Evolutionary conservation across 1,140 invertebrate genomes (phyloP).

Genomic region (Carposina sasakii): DNA sequence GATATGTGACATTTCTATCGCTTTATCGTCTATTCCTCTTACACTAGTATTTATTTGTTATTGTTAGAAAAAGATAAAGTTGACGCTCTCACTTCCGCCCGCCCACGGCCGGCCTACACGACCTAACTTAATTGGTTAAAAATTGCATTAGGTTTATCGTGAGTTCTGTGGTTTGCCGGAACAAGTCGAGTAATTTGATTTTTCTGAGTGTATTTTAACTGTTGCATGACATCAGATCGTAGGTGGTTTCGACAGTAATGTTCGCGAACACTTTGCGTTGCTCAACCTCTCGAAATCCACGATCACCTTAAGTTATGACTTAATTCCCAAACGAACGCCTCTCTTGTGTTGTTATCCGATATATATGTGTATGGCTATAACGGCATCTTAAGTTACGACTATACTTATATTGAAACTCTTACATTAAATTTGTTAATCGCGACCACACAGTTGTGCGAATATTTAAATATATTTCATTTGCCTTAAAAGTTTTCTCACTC

Average conservation of each 20-base stretch:
- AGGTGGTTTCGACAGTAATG: conserved; percentile 51
- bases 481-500: too few relatives aligned
- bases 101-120: conserved; percentile 64
- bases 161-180: conserved; percentile 42
- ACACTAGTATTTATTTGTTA: conserved; percentile 24
- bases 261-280: conserved; percentile 32
- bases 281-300: conserved; percentile 51
- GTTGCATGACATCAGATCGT: conserved; percentile 56
- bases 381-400: too few relatives aligned
- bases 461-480: too few relatives aligned
- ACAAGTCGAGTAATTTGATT: too few relatives aligned
- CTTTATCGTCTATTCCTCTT: conserved; percentile 35
- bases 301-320: conserved; percentile 62
- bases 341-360: conserved; percentile 48
- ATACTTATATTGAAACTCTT: too few relatives aligned
- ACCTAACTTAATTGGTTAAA: conserved; percentile 32
- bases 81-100: conserved; percentile 67
- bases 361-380: conserved; percentile 28
- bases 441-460: too few relatives aligned
- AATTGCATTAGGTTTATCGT: conserved; percentile 60
- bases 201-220: conserved; percentile 34
- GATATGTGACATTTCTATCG: conserved; percentile 61
- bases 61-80: conserved; percentile 51
- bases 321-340: conserved; percentile 56
- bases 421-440: too few relatives aligned